Percentiles rank a stretch among this genome's conserved stretches.
These are phyloP conservation scores for Hyalella azteca DNA, from an alignment of 2,888 invertebrate genomes.

Conservation along the genomic window DNA sequence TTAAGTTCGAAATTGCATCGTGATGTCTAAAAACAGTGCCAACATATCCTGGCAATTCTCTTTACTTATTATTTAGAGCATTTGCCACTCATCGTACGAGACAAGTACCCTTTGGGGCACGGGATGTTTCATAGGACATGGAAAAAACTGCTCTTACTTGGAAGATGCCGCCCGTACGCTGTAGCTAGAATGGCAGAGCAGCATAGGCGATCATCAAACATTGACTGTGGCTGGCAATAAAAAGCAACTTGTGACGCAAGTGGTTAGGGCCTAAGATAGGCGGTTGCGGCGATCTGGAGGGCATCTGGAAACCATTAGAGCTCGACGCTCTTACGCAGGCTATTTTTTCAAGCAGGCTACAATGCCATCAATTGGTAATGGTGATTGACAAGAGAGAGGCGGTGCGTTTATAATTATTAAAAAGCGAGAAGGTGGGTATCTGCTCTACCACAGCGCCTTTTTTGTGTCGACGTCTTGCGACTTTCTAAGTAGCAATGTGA, in stretches of 20 bases:
- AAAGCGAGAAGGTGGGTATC: not conserved
- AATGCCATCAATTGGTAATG: conserved; percentile 31
- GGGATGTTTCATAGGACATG: too few relatives aligned
- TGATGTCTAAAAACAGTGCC: too few relatives aligned
- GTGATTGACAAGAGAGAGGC: conserved; percentile 37
- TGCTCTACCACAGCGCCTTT: not conserved
- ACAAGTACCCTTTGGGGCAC: too few relatives aligned
- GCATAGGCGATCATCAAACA: conserved; percentile 30
- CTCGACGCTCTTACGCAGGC: conserved; percentile 1
- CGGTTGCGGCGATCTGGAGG: conserved; percentile 37
- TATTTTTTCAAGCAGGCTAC: not conserved
- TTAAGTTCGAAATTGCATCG: too few relatives aligned
- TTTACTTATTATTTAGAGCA: too few relatives aligned
- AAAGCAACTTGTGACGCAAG: conserved; percentile 18
- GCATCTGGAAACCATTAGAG: conserved; percentile 32
- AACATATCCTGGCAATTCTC: too few relatives aligned
- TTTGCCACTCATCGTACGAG: too few relatives aligned
- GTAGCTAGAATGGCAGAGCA: conserved; percentile 26
- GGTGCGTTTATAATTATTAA: conserved; percentile 27
- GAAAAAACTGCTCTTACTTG: conserved; percentile 25
- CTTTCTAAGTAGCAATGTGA: not conserved
- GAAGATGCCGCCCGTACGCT: conserved; percentile 24
- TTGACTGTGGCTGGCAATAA: conserved; percentile 23
- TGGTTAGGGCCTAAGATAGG: conserved; percentile 28
- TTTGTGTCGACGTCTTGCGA: not conserved